These are phyloP conservation scores for Pristionchus fissidentatus DNA, from an alignment of 2,888 invertebrate genomes.

Conservation along the genomic window DNA sequence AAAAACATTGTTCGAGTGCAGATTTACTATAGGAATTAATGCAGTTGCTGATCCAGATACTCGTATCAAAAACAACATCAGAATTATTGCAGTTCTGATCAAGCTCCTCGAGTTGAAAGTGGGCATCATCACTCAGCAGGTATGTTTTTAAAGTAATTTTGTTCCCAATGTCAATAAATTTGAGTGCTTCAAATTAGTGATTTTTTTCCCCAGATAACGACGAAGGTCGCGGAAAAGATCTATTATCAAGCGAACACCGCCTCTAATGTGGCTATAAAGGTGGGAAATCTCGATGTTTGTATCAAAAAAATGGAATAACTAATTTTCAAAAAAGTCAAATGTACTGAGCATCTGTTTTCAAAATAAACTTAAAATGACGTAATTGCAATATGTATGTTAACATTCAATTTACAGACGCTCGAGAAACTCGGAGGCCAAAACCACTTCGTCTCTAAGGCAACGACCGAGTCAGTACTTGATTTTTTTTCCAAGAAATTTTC, in stretches of 20 bases:
- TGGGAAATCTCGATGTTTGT: no score
- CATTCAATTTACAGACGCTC: not conserved
- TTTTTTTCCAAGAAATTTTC: no score
- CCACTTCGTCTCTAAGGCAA: not conserved
- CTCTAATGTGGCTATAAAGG: not conserved
- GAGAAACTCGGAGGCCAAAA: constrained; percentile 35
- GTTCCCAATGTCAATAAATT: not conserved
- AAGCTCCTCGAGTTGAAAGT: not conserved
- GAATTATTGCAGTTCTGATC: not conserved
- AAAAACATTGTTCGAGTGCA: no score
- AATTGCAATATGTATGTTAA: not conserved
- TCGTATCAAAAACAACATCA: not conserved
- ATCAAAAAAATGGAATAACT: no score
- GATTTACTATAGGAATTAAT: no score
- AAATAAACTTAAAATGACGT: not conserved
- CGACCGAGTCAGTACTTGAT: not conserved
- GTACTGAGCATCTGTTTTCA: no score
- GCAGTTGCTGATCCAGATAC: no score
- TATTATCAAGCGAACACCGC: constrained; percentile 1
- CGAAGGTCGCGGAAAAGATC: not conserved
- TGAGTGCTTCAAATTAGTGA: not conserved
- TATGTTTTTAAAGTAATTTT: no score
- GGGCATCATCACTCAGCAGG: constrained; percentile 32
- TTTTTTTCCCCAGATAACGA: constrained; percentile 8
- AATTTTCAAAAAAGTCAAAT: no score